Conservation (phyloP, 2,888 invertebrate genomes). For the Palloptera scutellata region DNA sequence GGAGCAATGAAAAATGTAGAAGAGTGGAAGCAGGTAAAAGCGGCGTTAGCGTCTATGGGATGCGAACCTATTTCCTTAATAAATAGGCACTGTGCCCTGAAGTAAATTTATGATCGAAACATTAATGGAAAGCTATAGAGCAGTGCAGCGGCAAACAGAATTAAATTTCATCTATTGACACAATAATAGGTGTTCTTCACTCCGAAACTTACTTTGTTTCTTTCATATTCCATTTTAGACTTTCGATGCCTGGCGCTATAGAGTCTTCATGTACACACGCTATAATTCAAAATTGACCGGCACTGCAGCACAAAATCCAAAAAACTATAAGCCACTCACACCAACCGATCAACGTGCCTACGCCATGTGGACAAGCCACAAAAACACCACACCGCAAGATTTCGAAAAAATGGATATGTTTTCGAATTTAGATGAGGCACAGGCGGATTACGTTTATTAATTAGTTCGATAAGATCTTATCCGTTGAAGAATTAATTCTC, state of each 20-base stretch:
- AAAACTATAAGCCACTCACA: conserved; percentile 57
- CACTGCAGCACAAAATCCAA: conserved; percentile 55
- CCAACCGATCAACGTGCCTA: conserved; percentile 59
- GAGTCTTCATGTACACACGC: conserved; percentile 60
- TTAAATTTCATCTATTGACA: too few relatives aligned
- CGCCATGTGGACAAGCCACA: conserved; percentile 59
- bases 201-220: too few relatives aligned
- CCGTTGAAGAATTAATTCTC: background rate
- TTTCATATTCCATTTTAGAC: conserved; percentile 39
- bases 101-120: too few relatives aligned
- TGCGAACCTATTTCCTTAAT: too few relatives aligned
- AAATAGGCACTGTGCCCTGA: background rate
- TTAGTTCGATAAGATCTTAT: background rate
- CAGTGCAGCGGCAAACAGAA: too few relatives aligned
- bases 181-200: background rate
- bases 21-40: conserved; percentile 55
- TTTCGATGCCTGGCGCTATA: conserved; percentile 59
- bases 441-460: conserved; percentile 53
- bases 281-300: conserved; percentile 58
- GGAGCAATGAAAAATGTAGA: conserved; percentile 59
- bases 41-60: too few relatives aligned
- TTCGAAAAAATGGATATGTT: conserved; percentile 58
- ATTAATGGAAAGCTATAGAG: too few relatives aligned
- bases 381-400: conserved; percentile 52
- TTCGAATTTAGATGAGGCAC: conserved; percentile 52